Conservation (phyloP, 2,113 vertebrate species). For the Eonycteris spelaea region DNA sequence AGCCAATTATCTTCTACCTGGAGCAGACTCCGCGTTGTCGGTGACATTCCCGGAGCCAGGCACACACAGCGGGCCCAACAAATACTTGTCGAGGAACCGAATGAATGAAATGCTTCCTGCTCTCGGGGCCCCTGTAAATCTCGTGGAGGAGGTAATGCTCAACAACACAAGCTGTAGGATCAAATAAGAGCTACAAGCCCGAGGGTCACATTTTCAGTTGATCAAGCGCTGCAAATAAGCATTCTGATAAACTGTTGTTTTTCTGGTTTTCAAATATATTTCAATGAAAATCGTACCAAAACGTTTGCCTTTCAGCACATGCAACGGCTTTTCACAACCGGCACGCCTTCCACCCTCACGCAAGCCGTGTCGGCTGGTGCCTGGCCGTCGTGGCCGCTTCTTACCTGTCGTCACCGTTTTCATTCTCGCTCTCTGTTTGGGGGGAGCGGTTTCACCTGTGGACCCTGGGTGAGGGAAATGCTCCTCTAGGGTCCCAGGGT, state of each 20-base stretch:
- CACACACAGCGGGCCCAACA: background rate
- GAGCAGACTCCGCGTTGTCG: background rate
- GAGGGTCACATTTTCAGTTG: background rate
- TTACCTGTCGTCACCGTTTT: no score
- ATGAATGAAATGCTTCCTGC: background rate
- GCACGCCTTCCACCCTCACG: rapidly evolving
- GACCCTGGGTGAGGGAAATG: background rate
- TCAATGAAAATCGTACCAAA: background rate
- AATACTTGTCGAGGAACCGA: background rate
- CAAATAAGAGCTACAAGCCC: background rate
- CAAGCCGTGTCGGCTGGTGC: rapidly evolving
- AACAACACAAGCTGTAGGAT: background rate
- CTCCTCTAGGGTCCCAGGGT: background rate
- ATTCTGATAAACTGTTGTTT: background rate
- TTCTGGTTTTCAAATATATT: background rate
- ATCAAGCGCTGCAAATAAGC: background rate
- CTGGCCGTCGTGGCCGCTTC: rapidly evolving
- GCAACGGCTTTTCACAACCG: background rate
- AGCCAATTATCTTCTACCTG: background rate
- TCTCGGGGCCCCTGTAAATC: background rate
- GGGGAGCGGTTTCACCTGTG: background rate
- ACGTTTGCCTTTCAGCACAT: background rate
- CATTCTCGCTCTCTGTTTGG: background rate
- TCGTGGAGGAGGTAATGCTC: background rate
- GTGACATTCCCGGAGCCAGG: no score